These are phyloP conservation scores for Anaspis maculata DNA, from an alignment of 2,888 invertebrate species.

Conservation along the genomic window DNA sequence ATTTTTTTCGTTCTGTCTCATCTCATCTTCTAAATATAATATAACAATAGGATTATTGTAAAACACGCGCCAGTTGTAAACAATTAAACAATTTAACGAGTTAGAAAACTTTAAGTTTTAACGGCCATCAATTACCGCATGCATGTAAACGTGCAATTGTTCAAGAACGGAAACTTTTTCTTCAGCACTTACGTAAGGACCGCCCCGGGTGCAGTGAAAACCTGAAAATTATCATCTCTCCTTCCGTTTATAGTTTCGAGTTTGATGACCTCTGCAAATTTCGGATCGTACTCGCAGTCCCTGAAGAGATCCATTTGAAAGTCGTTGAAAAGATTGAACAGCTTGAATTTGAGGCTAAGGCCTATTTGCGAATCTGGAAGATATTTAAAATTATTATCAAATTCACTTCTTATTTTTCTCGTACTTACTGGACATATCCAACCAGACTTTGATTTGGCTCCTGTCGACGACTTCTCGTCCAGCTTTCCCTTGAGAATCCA, in stretches of 20 bases:
- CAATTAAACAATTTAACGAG: constrained; percentile 1
- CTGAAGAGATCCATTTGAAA: constrained; percentile 56
- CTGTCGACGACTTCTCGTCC: constrained; percentile 47
- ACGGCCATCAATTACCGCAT: too few species aligned
- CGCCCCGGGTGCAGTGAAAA: constrained; percentile 79
- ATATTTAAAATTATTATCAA: not conserved
- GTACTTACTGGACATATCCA: constrained; percentile 73
- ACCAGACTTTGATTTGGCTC: constrained; percentile 59
- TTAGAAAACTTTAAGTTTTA: too few species aligned
- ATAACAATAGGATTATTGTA: too few species aligned
- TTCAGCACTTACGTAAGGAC: constrained; percentile 67
- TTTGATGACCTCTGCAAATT: constrained; percentile 54
- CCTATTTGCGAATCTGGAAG: constrained; percentile 78
- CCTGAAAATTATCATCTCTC: constrained; percentile 58
- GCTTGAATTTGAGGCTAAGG: constrained; percentile 58
- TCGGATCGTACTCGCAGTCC: constrained; percentile 54
- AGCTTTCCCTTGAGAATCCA: constrained; percentile 51
- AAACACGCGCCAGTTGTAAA: too few species aligned
- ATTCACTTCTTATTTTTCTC: too few species aligned
- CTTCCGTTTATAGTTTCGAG: constrained; percentile 63
- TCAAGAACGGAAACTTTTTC: too few species aligned
- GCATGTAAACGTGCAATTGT: too few species aligned
- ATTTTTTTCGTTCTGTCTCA: too few species aligned
- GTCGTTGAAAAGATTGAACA: constrained; percentile 59
- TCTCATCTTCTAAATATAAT: too few species aligned